Evolutionary conservation across 2,113 vertebrate species (phyloP), one percentile per base, ranked within the genome.

Genomic region (Cairina moschata): DNA sequence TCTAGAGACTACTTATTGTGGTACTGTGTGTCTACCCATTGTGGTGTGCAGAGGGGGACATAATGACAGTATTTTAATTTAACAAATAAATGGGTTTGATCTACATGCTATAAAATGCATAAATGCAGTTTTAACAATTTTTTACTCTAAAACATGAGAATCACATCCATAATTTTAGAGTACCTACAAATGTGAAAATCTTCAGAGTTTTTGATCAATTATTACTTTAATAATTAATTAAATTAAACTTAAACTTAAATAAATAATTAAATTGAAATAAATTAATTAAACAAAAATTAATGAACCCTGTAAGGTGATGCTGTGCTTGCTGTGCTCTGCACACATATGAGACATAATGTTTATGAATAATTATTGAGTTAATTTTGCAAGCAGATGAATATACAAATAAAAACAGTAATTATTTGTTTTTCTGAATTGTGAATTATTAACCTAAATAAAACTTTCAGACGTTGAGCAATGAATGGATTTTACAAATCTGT

Each of bases 381-480:
- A 78, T 60, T 20, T 48, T 85, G 6, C 9, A 62, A 52, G 58
- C 3, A 32, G 20, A 0, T 52, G 22, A 79, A 80, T 73, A 34
- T 78, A 74, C 1, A 8, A 65, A 83, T 67, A 73, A 93, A 83
- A 74, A 0, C 3, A 46, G 4, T 31, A 46, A 9, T 88, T 38
- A 82, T 67, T 76, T 91, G 2, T 1, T 86, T 40, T 63, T 26
- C 23, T 36, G 5, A 65, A 74, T 8, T n/a, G 11, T 46, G 2
- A 80, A 55, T 76, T 86, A 73, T 92, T 90, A 72, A 38, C 12
- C 38, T 67, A 4, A 11, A 52, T 86, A 82, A 90, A 90, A 40
- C 22, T 58, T 44, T 40, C 29, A 52, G 11, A 46, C 9, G 62
- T 55, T 83, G 83, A 31, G 78, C 29, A 79, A 75, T 66, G 20